A percentile compares a stretch with the other conserved stretches of the same genome.
Conservation (phyloP, 2,113 vertebrate genomes). For the Paradisaea rubra region DNA sequence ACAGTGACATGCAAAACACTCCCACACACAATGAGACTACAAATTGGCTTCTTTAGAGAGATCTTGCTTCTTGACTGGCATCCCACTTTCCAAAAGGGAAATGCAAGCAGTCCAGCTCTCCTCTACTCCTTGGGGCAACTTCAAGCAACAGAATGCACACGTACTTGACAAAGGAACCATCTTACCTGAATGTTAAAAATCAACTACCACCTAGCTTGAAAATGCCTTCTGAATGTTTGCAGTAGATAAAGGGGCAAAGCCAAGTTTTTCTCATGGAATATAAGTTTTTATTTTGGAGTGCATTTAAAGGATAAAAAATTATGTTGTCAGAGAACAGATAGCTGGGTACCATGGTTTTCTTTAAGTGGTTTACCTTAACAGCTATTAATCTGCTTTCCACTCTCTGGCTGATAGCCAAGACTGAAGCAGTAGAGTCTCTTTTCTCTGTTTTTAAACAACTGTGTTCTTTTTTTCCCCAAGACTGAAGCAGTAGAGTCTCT, state of each 20-base stretch:
- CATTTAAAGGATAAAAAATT: not conserved
- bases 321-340: not conserved
- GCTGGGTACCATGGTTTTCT: not conserved
- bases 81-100: not conserved
- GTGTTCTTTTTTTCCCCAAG: not conserved
- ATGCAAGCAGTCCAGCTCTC: not conserved
- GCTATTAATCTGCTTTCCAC: not conserved
- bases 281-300: not conserved
- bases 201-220: not conserved
- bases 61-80: slow-evolving; percentile 3
- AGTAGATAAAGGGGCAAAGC: slow-evolving; percentile 7
- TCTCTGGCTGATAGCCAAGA: not conserved
- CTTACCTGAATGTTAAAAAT: not conserved
- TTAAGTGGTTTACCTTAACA: not conserved
- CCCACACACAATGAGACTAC: not conserved
- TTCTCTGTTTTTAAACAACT: not conserved
- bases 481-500: not conserved
- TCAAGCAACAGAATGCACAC: not conserved
- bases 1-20: slow-evolving; percentile 7
- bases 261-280: slow-evolving; percentile 20
- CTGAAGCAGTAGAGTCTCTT: not conserved
- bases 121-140: not conserved
- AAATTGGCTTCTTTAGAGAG: slow-evolving; percentile 5
- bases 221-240: not conserved
- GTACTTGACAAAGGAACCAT: not conserved